Conservation (phyloP, 2,113 vertebrate species). For the Corvus moneduloides region DNA sequence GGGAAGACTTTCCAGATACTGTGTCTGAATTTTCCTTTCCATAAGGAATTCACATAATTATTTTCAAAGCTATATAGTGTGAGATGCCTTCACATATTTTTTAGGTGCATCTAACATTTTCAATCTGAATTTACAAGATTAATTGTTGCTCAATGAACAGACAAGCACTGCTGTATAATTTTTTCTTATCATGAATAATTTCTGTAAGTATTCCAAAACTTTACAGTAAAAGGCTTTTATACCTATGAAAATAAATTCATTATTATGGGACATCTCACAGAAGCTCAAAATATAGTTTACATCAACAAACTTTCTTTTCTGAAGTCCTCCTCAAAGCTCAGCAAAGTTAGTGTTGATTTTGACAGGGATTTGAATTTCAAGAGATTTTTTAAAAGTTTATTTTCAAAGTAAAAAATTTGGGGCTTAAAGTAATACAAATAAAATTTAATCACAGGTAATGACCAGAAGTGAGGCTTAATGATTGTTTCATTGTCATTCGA, state of each 20-base stretch:
- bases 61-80: neutral
- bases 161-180: neutral
- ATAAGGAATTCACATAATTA: neutral
- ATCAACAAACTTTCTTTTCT: neutral
- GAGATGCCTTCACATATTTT: neutral
- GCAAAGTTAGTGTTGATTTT: neutral
- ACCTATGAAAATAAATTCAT: neutral
- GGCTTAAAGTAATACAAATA: neutral
- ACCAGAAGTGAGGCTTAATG: neutral
- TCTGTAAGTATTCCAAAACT: neutral
- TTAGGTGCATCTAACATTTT: neutral
- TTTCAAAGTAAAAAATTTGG: neutral
- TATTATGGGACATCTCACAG: neutral
- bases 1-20: neutral
- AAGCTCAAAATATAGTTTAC: neutral
- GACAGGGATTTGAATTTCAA: neutral
- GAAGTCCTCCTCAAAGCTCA: neutral
- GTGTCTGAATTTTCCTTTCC: neutral
- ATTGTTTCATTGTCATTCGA: rapidly evolving
- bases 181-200: neutral
- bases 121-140: neutral
- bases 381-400: rapidly evolving
- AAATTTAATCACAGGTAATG: neutral
- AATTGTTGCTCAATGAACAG: neutral
- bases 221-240: neutral